Percentiles rank a stretch among this genome's conserved stretches.
Evolutionary conservation across 2,888 invertebrate genomes (phyloP).

Genomic region (Cantharis rustica): DNA sequence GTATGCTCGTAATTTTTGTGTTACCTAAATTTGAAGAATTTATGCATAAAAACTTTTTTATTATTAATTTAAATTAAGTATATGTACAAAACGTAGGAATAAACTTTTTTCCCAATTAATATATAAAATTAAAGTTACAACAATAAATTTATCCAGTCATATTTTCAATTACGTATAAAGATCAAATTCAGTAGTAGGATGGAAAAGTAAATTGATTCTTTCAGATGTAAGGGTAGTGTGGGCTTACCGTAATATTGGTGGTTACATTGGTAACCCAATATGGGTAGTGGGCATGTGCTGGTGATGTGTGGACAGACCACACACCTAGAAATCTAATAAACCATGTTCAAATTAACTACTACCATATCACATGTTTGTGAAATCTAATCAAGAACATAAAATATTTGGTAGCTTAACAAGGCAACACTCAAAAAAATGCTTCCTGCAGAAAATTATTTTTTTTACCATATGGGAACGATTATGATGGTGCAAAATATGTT

Average conservation of each 20-base stretch:
- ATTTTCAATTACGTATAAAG: slow-evolving; percentile 11
- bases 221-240: slow-evolving; percentile 10
- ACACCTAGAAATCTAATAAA: slow-evolving; percentile 38
- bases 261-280: slow-evolving; percentile 25
- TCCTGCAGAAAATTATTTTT: slow-evolving; percentile 25
- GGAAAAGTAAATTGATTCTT: slow-evolving; percentile 2
- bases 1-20: slow-evolving; percentile 32
- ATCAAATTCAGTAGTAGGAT: slow-evolving; percentile 9
- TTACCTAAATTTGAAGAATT: slow-evolving; percentile 32
- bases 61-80: neutral
- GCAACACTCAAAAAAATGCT: slow-evolving; percentile 11
- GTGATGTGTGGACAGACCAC: slow-evolving; percentile 38
- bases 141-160: neutral
- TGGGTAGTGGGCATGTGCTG: slow-evolving; percentile 31
- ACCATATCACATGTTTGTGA: slow-evolving; percentile 27
- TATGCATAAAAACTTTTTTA: neutral
- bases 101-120: neutral
- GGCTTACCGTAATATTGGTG: slow-evolving; percentile 14
- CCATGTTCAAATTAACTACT: slow-evolving; percentile 32
- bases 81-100: neutral
- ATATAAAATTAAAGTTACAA: neutral
- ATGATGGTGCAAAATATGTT: slow-evolving; percentile 5
- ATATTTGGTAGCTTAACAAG: slow-evolving; percentile 23
- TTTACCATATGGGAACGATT: slow-evolving; percentile 16
- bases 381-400: slow-evolving; percentile 24